Base-by-base conservation (phyloP, 53 echinoderm and acorn worm species). In the Stichopus horrens region DNA sequence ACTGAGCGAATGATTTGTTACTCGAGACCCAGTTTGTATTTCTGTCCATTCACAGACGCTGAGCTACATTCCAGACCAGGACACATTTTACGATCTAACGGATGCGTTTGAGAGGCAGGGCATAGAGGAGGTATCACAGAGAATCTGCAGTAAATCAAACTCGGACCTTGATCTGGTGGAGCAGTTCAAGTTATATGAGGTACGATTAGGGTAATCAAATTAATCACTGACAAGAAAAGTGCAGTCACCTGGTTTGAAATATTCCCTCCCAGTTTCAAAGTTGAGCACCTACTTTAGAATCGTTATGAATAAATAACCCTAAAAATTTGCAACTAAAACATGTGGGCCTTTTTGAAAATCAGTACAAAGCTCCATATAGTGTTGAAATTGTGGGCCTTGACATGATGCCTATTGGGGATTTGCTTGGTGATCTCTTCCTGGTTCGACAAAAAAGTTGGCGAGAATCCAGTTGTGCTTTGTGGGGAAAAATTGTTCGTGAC, bases 61-160 rank as follows among this genome's bases (percentile, higher is more conserved):
- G 77, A 93, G 93, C 81, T 76, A 86, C 71, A 94, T 99, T 74
- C 99, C 99, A n/a, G 94, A 96, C 88, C 99, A 99, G 86, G 99
- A 99, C 83, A 94, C 96, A 53, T 99, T 93, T 88, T 99, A 99
- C 90, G 99, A 99, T 88, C 89, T 99, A 78, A 99, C 99, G 54
- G 99, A 99, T 89, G 86, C 92, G 54, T 75, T 99, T n/a, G 99
- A 99, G 88, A 86, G 90, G 16, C 94, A 96, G 86, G 86, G 88
- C 18, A 94, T 99, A 76, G 99, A 99, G 57, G 86, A 89, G 14
- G 91, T 93, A 51, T 89, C 93, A 10, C 93, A 94, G 91, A 89
- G 80, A 76, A 75, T 93, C 9, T 92, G 92, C 63, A 93, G 89
- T 8, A 88, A 77, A 66, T 89, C 89, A 57, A 94, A 92, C 57